phyloP scores from a whole-genome alignment of 2,797 vertebrate genomes.

The Hapalemur alaotrensis region DNA sequence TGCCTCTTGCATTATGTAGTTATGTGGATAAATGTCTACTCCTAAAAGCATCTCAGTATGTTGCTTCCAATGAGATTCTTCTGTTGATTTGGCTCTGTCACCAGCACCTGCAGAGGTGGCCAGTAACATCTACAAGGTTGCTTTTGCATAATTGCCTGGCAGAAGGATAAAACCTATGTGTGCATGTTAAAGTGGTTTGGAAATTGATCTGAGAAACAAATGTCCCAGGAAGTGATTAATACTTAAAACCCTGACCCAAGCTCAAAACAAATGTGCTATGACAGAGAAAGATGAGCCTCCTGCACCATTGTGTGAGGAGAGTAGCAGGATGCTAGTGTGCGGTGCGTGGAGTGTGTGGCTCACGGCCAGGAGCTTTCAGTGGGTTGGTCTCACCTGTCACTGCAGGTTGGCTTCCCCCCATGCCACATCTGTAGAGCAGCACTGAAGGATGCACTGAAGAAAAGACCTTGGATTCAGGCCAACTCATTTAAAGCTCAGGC shows the following conservation, averaged over 20 bases:
- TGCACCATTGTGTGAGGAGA: background rate
- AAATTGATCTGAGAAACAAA: slow-evolving; percentile 40
- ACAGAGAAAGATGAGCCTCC: background rate
- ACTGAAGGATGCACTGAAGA: background rate
- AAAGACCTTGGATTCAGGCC: background rate
- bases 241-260: slow-evolving; percentile 39
- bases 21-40: background rate
- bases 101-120: background rate
- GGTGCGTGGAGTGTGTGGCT: background rate
- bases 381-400: background rate
- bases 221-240: slow-evolving; percentile 46
- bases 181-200: slow-evolving; percentile 23
- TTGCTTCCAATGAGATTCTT: slow-evolving; percentile 8
- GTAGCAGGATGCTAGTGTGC: background rate
- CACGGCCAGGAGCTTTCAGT: background rate
- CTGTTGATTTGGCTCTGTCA: background rate
- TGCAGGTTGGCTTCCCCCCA: background rate
- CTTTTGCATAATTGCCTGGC: background rate
- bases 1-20: background rate
- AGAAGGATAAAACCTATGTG: background rate
- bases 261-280: background rate
- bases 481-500: background rate
- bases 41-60: background rate
- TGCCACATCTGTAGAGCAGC: background rate
- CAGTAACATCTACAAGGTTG: background rate